phyloP scores from a whole-genome alignment of 1,140 invertebrate species.

The Lepidurus arcticus region DNA sequence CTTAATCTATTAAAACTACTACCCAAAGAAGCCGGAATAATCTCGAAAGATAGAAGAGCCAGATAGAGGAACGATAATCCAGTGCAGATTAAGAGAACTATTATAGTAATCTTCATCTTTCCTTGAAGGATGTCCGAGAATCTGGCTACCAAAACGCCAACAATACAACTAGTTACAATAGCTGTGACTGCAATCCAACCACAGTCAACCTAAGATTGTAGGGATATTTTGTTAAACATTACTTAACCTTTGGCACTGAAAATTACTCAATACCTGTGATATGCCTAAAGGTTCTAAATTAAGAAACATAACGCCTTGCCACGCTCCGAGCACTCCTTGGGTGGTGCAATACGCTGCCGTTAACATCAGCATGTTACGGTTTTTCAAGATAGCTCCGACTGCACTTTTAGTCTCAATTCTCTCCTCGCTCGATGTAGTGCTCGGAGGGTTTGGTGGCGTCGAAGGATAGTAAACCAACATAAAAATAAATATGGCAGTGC shows the following conservation, averaged over 20 bases:
- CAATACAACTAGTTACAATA: constrained; percentile 41
- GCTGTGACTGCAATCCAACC: constrained; percentile 45
- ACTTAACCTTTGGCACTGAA: constrained; percentile 39
- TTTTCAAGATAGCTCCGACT: constrained; percentile 40
- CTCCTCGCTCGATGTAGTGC: not conserved
- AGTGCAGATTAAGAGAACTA: constrained; percentile 41
- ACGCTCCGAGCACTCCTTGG: constrained; percentile 46
- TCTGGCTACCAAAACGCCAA: constrained; percentile 41
- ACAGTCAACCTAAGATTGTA: constrained; percentile 23
- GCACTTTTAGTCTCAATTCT: not conserved
- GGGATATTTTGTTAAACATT: not conserved
- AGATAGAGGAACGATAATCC: constrained; percentile 45
- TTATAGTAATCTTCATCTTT: constrained; percentile 42
- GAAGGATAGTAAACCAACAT: not conserved
- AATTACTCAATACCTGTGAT: constrained; percentile 41
- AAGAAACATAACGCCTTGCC: constrained; percentile 44
- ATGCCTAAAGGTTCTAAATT: constrained; percentile 43
- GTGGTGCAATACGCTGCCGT: constrained; percentile 45
- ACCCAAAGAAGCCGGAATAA: constrained; percentile 21
- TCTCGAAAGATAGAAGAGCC: constrained; percentile 35
- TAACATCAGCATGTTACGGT: constrained; percentile 45
- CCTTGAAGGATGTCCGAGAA: constrained; percentile 43
- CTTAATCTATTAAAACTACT: not conserved
- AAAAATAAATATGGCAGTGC: not conserved
- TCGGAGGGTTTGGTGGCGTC: not conserved